Evolutionary conservation across 1,140 invertebrate genomes (phyloP).

Genomic region (Zophobas morio): DNA sequence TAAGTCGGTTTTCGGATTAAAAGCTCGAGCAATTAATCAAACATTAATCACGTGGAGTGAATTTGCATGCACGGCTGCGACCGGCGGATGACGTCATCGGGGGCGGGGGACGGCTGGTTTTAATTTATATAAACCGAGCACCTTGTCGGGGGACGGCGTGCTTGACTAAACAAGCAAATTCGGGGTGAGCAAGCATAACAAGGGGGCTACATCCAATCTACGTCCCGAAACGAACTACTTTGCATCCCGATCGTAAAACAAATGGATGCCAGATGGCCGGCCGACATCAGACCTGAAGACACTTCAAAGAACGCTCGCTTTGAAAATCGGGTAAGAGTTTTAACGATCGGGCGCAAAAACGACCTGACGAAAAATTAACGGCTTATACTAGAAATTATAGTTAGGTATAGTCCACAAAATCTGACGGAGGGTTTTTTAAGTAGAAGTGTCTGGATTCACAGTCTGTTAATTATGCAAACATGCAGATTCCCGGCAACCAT

Average conservation of each 20-base stretch:
- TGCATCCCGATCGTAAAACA: slow-evolving; percentile 44
- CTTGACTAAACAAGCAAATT: slow-evolving; percentile 48
- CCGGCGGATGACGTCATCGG: slow-evolving; percentile 28
- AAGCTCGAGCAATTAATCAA: slow-evolving; percentile 56
- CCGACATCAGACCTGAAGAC: slow-evolving; percentile 32
- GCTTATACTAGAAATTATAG: background rate
- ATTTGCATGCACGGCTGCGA: slow-evolving; percentile 49
- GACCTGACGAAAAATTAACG: slow-evolving; percentile 32
- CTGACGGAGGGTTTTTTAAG: no score
- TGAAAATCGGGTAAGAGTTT: slow-evolving; percentile 34
- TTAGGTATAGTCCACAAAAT: no score
- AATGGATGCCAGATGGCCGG: slow-evolving; percentile 47
- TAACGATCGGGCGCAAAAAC: slow-evolving; percentile 34
- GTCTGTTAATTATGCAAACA: no score
- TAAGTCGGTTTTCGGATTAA: slow-evolving; percentile 49
- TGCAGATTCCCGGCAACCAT: no score
- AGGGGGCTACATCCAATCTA: slow-evolving; percentile 41
- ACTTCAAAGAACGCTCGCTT: slow-evolving; percentile 37
- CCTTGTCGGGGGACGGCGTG: slow-evolving; percentile 32
- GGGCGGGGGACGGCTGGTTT: slow-evolving; percentile 12
- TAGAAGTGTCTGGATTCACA: no score
- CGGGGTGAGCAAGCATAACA: slow-evolving; percentile 45
- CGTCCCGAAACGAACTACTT: slow-evolving; percentile 42
- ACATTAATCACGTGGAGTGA: slow-evolving; percentile 57
- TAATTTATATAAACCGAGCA: slow-evolving; percentile 45